phyloP scores from a whole-genome alignment of 2,797 vertebrate species.

The Malurus splendens region DNA sequence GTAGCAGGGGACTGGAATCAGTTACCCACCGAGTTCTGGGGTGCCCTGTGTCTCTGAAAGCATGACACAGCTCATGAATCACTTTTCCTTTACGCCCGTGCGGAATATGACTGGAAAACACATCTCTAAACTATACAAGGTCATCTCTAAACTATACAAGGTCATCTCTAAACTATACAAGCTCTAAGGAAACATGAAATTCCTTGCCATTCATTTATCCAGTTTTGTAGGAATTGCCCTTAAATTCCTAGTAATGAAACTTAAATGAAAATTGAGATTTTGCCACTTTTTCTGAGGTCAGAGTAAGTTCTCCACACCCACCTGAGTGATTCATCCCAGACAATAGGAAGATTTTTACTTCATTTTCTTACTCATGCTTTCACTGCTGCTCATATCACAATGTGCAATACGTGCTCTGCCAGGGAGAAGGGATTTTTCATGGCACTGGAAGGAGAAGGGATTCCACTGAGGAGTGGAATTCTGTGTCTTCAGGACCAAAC shows the following conservation, averaged over 20 bases:
- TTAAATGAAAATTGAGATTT: neutral
- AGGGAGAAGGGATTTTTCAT: neutral
- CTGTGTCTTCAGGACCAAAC: neutral
- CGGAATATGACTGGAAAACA: neutral
- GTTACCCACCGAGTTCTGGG: neutral
- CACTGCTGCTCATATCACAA: neutral
- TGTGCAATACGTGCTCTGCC: neutral
- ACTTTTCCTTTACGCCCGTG: neutral
- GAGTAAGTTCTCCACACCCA: neutral
- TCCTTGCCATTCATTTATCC: neutral
- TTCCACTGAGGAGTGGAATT: fast-evolving
- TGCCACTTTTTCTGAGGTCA: neutral
- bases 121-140: neutral
- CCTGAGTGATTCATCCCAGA: neutral
- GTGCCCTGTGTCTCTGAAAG: fast-evolving
- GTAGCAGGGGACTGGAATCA: neutral
- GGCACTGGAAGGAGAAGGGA: neutral
- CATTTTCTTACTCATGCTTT: neutral
- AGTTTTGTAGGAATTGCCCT: neutral
- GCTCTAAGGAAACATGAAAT: neutral
- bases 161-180: no score
- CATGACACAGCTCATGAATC: neutral
- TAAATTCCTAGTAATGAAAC: neutral
- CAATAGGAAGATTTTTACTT: neutral
- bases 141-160: no score